Base-by-base conservation (phyloP, 2,797 vertebrate species). In the Kryptolebias ocellatus region DNA sequence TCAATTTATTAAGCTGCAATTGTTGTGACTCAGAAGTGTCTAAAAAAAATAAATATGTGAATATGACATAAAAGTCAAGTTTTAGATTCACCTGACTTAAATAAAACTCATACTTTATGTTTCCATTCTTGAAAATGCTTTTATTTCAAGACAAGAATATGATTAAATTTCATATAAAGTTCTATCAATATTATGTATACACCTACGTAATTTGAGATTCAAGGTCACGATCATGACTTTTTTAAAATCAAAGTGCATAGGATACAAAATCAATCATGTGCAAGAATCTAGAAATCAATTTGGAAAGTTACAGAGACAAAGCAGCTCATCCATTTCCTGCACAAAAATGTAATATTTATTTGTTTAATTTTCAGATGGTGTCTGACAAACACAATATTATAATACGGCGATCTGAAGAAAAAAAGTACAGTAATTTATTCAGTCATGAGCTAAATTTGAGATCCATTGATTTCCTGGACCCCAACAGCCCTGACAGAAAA, bases 171-270 rank as follows among this genome's bases (percentile, higher is more conserved):
- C 27, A 34, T 5, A 4, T 24, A 24, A 58, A n/a, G 16, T 28
- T 58, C n/a, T 20, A 42, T 50, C 46, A 12, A 0, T 66, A 45
- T 28, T 52, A 58, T n/a, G 34, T 20, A 57, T 66, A 51, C 17
- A 39, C 44, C 53, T 50, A 31, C 50, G 20, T 24, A 24, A 24
- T 56, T 16, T 39, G 16, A 4, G 7, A 39, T 46, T 64, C 17
- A 39, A 50, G 45, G 18, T 47, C 45, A 15, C 27, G 11, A 15
- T 18, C 29, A 17, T 6, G 12, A 55, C 46, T 24, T 24, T 24
- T 24, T 24, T 24, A 1, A 24, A 24, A 24, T 24, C 20, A 24
- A 24, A 24, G 20, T 24, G 20, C 20, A 24, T 24, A 24, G 20
- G 20, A 24, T 24, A 24, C 20, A 24, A 24, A 24, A 24, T 24